These are phyloP conservation scores for Drosophila azteca DNA, from an alignment of 1,140 invertebrate genomes.

Conservation along the genomic window DNA sequence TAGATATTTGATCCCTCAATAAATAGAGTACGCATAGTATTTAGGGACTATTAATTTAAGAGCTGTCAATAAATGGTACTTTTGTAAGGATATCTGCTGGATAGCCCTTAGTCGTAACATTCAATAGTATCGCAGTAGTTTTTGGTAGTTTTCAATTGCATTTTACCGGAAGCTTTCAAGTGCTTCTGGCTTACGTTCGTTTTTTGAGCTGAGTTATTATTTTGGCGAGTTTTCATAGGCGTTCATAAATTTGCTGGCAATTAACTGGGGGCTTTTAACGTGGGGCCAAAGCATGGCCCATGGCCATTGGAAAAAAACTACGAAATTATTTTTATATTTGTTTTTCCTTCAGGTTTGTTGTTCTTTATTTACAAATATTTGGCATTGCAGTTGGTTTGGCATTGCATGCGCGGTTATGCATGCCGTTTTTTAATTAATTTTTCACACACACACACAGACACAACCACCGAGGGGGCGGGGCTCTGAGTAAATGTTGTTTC, in stretches of 20 bases:
- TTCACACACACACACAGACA: background rate
- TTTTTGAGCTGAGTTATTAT: constrained; percentile 18
- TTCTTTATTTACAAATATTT: constrained; percentile 12
- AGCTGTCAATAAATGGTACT: too few relatives aligned
- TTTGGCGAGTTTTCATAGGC: constrained; percentile 2
- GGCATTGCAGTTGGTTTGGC: background rate
- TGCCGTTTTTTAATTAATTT: background rate
- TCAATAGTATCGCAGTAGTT: too few relatives aligned
- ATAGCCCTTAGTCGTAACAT: too few relatives aligned
- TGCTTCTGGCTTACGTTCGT: background rate
- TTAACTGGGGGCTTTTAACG: constrained; percentile 6
- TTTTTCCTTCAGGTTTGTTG: background rate
- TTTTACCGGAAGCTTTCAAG: background rate
- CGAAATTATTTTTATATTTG: background rate
- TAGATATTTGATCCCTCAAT: too few relatives aligned
- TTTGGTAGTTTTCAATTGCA: background rate
- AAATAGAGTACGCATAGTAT: too few relatives aligned
- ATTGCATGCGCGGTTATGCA: background rate
- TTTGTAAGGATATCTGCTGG: too few relatives aligned
- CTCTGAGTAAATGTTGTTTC: background rate
- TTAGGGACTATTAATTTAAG: too few relatives aligned
- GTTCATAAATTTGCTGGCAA: constrained; percentile 15
- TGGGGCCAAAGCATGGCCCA: background rate
- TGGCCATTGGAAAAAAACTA: background rate
- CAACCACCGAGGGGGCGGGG: too few relatives aligned